Base-by-base conservation (phyloP, 35 echinoderm and acorn worm genomes). In the Ophiothrix spiculata region DNA sequence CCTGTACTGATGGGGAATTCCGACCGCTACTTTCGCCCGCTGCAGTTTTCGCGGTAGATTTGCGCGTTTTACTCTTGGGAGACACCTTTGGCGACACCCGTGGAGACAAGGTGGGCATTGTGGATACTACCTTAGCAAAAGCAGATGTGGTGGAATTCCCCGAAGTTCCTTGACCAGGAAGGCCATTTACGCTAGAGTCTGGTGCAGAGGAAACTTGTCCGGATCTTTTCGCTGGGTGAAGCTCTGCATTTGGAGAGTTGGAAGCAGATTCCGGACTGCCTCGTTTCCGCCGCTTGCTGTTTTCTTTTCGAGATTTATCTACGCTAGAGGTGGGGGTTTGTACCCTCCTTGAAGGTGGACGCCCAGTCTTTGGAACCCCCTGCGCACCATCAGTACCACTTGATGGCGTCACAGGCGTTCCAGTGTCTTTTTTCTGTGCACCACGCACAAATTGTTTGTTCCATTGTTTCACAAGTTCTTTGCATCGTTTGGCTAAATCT, bases 221-320 rank as follows among this genome's bases (percentile, higher is more conserved):
- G 3, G 45, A 8, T 11, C 60, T 15, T n/a, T 69, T 69, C 2
- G 60, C 60, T 15, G 60, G 60, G 29, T 69, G 60, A 49, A 69
- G 60, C 23, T 69, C 60, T n/a, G 56, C 21, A 36, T 56, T 63
- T 33, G 56, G 81, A 4, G 90, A 79, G 1, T 77, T 33, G 15
- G 78, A 56, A 31, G 79, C 56, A 16, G 87, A 38, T 1, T 16
- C 76, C 4, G 76, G 76, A n/a, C 38, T 92, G 0, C 36, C 76
- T 21, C 38, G 84, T 84, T 92, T 92, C 90, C 90, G 87, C 36
- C 90, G 40, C 69, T 92, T 92, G 1, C 84, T 13, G 64, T 92
- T 92, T 41, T 92, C 90, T 38, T 77, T 87, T 60, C 86, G 87
- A 40, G 84, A 82, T 87, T 92, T 75, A 81, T 92, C 90, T 82